These are phyloP conservation scores for Drosophila phalerata DNA, from an alignment of 2,888 invertebrate genomes.

Conservation along the genomic window DNA sequence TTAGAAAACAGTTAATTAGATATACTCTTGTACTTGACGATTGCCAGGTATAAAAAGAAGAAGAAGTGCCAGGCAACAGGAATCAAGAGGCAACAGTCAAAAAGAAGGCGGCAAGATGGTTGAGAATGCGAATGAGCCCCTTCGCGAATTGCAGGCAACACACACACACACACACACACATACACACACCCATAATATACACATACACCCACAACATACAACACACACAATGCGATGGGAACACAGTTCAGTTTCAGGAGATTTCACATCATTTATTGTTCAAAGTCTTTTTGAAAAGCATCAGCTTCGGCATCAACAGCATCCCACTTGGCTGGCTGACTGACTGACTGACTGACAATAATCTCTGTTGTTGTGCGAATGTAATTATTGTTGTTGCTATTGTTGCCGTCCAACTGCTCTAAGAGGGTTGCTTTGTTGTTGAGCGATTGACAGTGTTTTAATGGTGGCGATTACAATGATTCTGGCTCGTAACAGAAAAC, in stretches of 20 bases:
- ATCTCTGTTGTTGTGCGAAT: constrained; percentile 59
- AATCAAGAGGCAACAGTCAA: constrained; percentile 30
- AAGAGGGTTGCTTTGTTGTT: constrained; percentile 46
- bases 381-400: constrained; percentile 58
- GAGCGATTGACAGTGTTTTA: constrained; percentile 68
- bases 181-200: constrained; percentile 5
- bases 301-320: constrained; percentile 47
- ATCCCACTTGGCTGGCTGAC: constrained; percentile 64
- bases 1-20: too few relatives aligned
- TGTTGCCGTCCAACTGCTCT: constrained; percentile 39
- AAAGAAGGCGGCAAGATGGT: constrained; percentile 36
- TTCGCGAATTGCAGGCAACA: constrained; percentile 57
- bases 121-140: constrained; percentile 41
- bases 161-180: constrained; percentile 7
- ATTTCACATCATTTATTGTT: constrained; percentile 78
- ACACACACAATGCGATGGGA: constrained; percentile 19
- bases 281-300: constrained; percentile 66
- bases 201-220: constrained; percentile 1
- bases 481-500: constrained; percentile 46
- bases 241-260: constrained; percentile 53
- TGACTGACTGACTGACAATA: constrained; percentile 72
- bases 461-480: constrained; percentile 74
- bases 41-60: constrained; percentile 3
- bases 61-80: constrained; percentile 58
- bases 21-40: neutral